Evolutionary conservation across 2,797 vertebrate genomes (phyloP).

Genomic region (Astyanax mexicanus): DNA sequence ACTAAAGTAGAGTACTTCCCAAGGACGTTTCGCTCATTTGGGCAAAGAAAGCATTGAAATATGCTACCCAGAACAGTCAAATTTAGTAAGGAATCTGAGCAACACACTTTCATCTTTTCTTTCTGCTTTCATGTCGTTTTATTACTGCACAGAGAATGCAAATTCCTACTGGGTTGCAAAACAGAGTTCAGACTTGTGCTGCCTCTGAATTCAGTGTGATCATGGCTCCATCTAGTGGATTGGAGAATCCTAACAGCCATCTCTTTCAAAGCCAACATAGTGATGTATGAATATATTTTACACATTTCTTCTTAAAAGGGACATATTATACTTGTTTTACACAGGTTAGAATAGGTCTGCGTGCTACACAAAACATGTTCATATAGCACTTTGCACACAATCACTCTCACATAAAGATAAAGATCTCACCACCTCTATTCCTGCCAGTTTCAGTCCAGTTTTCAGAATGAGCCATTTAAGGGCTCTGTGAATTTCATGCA

Average conservation of each 20-base stretch:
- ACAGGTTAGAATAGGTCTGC: no score
- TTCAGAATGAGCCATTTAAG: no score
- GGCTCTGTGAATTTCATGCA: no score
- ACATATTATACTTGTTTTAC: no score
- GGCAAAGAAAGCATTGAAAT: constrained; percentile 16
- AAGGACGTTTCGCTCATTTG: constrained; percentile 9
- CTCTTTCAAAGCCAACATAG: neutral
- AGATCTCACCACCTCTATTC: no score
- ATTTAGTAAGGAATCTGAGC: constrained; percentile 10
- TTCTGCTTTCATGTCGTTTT: neutral
- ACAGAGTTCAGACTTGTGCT: neutral
- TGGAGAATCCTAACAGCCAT: neutral
- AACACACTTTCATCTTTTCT: neutral
- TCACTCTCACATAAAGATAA: no score
- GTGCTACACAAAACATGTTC: no score
- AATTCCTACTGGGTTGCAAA: neutral
- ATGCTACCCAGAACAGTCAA: neutral
- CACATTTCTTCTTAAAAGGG: no score
- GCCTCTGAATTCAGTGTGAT: neutral
- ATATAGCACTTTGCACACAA: no score
- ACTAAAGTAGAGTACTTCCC: constrained; percentile 15
- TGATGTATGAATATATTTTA: neutral
- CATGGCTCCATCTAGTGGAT: constrained; percentile 50
- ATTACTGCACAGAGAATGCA: neutral
- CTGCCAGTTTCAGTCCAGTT: no score